Conservation (phyloP, 2,797 vertebrate genomes). For the Diceros bicornis region DNA sequence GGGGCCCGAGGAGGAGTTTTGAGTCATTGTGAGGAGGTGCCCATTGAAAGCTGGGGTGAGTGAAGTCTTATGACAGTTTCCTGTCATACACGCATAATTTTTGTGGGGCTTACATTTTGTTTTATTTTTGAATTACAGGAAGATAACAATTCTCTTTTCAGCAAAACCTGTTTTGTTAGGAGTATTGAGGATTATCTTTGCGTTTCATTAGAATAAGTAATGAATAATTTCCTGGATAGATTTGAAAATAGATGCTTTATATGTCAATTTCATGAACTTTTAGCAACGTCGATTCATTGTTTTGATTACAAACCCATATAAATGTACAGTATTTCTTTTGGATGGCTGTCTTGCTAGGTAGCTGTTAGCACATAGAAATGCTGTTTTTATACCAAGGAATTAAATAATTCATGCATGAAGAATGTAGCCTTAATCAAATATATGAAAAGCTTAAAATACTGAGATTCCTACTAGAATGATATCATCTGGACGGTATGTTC, state of each 20-base stretch:
- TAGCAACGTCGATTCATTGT: background rate
- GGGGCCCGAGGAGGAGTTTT: background rate
- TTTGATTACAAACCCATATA: background rate
- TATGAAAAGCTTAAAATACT: background rate
- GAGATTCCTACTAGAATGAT: background rate
- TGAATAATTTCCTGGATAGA: background rate
- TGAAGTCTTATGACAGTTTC: background rate
- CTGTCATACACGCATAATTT: background rate
- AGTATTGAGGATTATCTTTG: background rate
- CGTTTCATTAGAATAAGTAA: background rate
- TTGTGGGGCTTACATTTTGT: background rate
- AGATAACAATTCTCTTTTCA: constrained; percentile 10
- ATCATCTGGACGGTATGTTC: background rate
- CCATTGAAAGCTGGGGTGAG: background rate
- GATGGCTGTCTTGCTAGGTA: background rate
- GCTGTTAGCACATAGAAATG: background rate
- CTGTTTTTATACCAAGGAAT: constrained; percentile 1
- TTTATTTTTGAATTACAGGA: background rate
- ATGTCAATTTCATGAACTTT: background rate
- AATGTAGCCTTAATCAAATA: background rate
- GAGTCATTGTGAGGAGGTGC: background rate
- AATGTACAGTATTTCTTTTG: background rate
- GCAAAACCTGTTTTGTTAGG: constrained; percentile 17
- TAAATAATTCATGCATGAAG: background rate
- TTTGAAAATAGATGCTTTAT: background rate